phyloP scores from a whole-genome alignment of 2,113 vertebrate species.

The Tupaia tana region DNA sequence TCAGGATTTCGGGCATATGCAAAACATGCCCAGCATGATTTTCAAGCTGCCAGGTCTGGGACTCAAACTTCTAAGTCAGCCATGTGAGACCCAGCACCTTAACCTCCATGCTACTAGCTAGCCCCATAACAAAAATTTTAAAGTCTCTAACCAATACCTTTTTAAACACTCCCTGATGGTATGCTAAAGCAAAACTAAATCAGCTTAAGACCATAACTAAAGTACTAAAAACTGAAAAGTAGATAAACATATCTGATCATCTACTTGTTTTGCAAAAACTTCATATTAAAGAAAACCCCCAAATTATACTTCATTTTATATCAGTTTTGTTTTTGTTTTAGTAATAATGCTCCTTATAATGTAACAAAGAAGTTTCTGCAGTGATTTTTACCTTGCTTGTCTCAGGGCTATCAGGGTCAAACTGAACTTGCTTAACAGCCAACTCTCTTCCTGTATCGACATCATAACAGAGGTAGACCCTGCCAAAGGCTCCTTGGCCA shows the following conservation, averaged over 20 bases:
- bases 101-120: no score
- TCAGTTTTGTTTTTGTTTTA: background rate
- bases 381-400: slow-evolving; percentile 94
- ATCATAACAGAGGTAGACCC: slow-evolving; percentile 97
- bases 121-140: slow-evolving; percentile 14
- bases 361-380: background rate
- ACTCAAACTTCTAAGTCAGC: no score
- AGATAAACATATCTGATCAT: background rate
- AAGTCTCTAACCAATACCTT: background rate
- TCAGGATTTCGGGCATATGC: no score
- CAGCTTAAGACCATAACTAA: background rate
- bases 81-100: no score
- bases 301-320: background rate
- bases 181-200: slow-evolving; percentile 5
- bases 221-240: slow-evolving; percentile 37
- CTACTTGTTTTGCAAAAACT: slow-evolving; percentile 47
- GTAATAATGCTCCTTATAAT: slow-evolving; percentile 25
- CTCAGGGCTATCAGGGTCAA: slow-evolving; percentile 98
- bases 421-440: slow-evolving; percentile 99
- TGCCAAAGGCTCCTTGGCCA: slow-evolving; percentile 97
- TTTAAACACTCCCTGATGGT: background rate
- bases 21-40: no score
- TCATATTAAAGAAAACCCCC: slow-evolving; percentile 36
- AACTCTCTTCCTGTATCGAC: slow-evolving; percentile 97
- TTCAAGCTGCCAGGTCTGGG: no score